phyloP scores from a whole-genome alignment of 2,888 invertebrate species.

The Acronicta alni region DNA sequence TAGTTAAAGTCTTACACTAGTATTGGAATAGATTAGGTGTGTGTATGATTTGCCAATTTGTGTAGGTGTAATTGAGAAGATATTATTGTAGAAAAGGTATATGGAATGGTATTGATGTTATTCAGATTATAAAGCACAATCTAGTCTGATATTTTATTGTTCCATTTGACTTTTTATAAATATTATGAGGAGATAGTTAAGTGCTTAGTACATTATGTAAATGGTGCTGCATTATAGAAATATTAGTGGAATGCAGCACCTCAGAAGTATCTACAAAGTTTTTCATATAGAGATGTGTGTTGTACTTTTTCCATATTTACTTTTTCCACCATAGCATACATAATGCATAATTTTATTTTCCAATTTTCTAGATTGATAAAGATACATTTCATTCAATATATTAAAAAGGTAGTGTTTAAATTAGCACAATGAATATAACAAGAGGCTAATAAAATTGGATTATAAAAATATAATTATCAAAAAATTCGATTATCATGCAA shows the following conservation, averaged over 20 bases:
- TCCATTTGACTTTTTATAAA: constrained; percentile 35
- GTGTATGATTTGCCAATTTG: constrained; percentile 39
- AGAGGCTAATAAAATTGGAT: constrained; percentile 53
- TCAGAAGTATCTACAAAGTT: constrained; percentile 6
- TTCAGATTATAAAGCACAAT: constrained; percentile 53
- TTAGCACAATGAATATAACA: constrained; percentile 28
- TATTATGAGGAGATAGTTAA: constrained; percentile 16
- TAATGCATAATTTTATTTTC: constrained; percentile 7
- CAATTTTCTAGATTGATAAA: constrained; percentile 18
- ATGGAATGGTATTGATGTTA: constrained; percentile 39
- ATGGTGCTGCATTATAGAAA: constrained; percentile 2
- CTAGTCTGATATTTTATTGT: constrained; percentile 65
- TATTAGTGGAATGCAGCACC: background rate
- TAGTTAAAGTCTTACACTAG: constrained; percentile 19
- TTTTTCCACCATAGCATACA: constrained; percentile 6
- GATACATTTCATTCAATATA: constrained; percentile 27
- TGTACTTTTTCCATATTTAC: constrained; percentile 13
- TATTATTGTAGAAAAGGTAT: constrained; percentile 7
- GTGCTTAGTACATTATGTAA: constrained; percentile 11
- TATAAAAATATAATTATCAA: constrained; percentile 13
- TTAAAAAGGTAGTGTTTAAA: constrained; percentile 28
- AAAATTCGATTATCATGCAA: constrained; percentile 31
- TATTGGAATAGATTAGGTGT: constrained; percentile 8
- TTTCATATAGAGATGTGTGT: constrained; percentile 8
- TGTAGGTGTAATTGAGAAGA: constrained; percentile 22